phyloP scores from a whole-genome alignment of 2,113 vertebrate genomes.

The Edolisoma coerulescens region DNA sequence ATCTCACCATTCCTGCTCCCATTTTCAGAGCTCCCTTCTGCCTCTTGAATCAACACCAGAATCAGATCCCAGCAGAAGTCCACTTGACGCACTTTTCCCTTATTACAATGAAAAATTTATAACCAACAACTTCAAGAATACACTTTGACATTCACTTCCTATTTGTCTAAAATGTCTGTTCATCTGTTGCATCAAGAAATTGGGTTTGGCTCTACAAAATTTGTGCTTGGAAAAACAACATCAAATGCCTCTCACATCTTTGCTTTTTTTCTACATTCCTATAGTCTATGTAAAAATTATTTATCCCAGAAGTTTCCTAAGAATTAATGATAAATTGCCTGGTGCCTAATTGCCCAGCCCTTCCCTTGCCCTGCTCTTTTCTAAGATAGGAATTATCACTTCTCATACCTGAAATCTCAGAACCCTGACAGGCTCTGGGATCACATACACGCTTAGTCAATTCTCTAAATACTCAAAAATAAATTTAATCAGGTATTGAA shows the following conservation, averaged over 20 bases:
- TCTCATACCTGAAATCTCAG: background rate
- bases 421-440: background rate
- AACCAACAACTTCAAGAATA: background rate
- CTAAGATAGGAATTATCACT: background rate
- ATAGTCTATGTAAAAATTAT: background rate
- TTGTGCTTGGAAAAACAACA: background rate
- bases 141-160: background rate
- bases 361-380: background rate
- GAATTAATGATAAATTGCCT: background rate
- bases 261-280: background rate
- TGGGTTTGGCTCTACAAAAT: background rate
- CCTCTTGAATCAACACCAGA: background rate
- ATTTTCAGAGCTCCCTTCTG: background rate
- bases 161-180: background rate
- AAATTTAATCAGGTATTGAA: background rate
- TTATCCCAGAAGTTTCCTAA: background rate
- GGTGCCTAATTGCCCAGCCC: background rate
- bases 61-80: background rate
- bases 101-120: background rate
- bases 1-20: background rate
- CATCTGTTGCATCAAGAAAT: background rate
- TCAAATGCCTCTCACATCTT: background rate
- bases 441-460: background rate
- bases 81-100: background rate
- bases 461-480: background rate